Conservation (phyloP, 2,888 invertebrate genomes). For the Clepsis dumicolana region DNA sequence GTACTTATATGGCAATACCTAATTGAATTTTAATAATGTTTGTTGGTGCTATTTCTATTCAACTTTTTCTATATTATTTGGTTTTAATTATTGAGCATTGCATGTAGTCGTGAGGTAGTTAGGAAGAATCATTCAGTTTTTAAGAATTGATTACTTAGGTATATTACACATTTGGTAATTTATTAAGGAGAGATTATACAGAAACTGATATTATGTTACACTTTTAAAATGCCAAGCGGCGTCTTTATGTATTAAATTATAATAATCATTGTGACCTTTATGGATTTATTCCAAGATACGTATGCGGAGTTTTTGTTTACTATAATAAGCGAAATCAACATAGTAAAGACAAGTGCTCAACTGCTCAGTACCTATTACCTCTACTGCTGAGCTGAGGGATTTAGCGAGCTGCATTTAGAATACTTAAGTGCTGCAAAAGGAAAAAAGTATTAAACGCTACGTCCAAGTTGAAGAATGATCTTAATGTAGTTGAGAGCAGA, state of each 20-base stretch:
- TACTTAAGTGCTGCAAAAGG: conserved; percentile 45
- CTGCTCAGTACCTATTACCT: no score
- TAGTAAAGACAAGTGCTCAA: neutral
- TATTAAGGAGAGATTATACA: neutral
- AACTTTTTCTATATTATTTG: neutral
- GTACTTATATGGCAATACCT: conserved; percentile 31
- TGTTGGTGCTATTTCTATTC: neutral
- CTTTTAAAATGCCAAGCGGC: conserved; percentile 3
- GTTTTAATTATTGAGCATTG: neutral
- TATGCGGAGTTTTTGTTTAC: conserved; percentile 4
- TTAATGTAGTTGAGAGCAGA: conserved; percentile 56
- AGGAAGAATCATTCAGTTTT: neutral
- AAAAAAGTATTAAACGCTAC: conserved; percentile 50
- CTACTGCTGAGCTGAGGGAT: neutral
- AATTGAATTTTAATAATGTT: conserved; percentile 25
- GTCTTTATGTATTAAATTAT: neutral
- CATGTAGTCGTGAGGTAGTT: neutral
- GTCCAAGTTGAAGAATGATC: conserved; percentile 53
- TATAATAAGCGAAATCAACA: neutral
- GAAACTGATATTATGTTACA: neutral
- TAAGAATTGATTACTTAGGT: neutral
- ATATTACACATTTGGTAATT: neutral
- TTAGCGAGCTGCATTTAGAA: conserved; percentile 30
- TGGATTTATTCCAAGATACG: neutral
- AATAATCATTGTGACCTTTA: conserved; percentile 6